Base-by-base conservation (phyloP, 2,113 vertebrate species). In the Rhineura floridana region DNA sequence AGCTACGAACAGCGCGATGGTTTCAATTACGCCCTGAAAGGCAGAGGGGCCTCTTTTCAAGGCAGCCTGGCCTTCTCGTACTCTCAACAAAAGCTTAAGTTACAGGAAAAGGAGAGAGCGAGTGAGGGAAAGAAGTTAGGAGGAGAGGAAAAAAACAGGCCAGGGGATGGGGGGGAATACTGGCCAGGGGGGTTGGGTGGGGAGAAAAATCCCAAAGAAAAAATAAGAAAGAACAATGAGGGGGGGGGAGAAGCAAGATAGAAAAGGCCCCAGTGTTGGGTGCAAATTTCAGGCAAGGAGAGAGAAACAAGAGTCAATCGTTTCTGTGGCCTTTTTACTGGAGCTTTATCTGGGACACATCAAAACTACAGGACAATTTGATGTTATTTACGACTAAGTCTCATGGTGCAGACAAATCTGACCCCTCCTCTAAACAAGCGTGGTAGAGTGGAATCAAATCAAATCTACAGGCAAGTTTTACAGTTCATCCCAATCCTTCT, bases 21-120 rank as follows among this genome's bases (percentile, higher is more conserved):
- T 97, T 97, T 97, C 96, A 97, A 96, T 97, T 97, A 97, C 95
- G 94, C 96, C 93, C 95, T 95, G 96, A 96, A 96, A 97, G 95
- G 95, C 95, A 94, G 85, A 91, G 94, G 96, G 97, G 96, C 96
- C 96, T 95, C 95, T 94, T 94, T 96, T 95, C 95, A 95, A 95
- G 94, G 93, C 92, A 94, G 96, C 92, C 94, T 84, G 73, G 91
- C 94, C 79, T 91, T 88, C 96, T 94, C 95, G 92, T 91, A 93
- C 95, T 95, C 95, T 94, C 96, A 96, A 95, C 96, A 96, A 94
- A 96, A 96, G 96, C 95, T 96, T 95, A 94, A 96, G 94, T 97
- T 96, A 96, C 96, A 96, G 96, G 96, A 97, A 97, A 95, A 94
- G 90, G 92, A 92, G 92, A 90, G 88, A 89, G 91, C 90, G 89